Conservation (phyloP, 1,140 invertebrate species). For the Maniola jurtina region DNA sequence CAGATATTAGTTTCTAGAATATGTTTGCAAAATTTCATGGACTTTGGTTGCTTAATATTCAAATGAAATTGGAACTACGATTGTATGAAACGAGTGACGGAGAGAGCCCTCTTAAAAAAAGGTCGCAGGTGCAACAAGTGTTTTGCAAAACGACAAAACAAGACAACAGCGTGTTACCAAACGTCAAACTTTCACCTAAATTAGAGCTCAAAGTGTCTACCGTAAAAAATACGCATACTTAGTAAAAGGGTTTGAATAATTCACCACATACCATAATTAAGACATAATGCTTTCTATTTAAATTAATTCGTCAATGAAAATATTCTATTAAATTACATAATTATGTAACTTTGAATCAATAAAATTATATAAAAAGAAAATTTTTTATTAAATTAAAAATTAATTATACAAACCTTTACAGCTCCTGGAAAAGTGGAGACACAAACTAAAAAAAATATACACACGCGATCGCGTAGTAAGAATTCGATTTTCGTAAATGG, state of each 20-base stretch:
- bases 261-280: not conserved
- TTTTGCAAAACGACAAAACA: not conserved
- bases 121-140: not conserved
- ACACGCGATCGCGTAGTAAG: slow-evolving; percentile 24
- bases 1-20: too few species aligned
- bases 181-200: slow-evolving; percentile 4
- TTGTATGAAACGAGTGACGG: too few species aligned
- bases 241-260: not conserved
- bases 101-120: too few species aligned
- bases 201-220: not conserved
- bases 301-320: not conserved
- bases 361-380: not conserved
- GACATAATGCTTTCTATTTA: not conserved
- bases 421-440: not conserved
- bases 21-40: too few species aligned
- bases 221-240: not conserved
- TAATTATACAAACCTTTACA: slow-evolving; percentile 23
- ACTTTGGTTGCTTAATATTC: too few species aligned
- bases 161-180: not conserved
- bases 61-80: too few species aligned
- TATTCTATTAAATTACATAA: not conserved
- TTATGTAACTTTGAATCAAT: not conserved
- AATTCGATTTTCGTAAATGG: not conserved
- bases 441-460: slow-evolving; percentile 17
- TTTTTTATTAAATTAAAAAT: not conserved